Evolutionary conservation across 2,113 vertebrate species (phyloP), one percentile per base, ranked within the genome.

Genomic region (Corythornis cristatus): DNA sequence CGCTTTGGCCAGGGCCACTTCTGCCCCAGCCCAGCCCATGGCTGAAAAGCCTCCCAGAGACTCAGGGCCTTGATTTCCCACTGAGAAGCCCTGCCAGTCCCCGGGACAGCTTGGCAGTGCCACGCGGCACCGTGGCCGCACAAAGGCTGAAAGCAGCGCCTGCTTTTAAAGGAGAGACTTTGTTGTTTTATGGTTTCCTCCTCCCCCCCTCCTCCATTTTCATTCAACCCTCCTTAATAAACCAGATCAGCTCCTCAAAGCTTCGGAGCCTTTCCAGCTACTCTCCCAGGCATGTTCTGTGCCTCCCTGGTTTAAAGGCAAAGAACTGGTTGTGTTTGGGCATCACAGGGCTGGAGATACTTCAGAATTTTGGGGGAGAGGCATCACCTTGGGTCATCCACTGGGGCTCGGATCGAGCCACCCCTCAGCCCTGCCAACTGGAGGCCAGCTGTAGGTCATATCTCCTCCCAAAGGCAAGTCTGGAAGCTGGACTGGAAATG

Each of bases 71-170:
- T 60, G 61, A 23, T 87, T 90, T 93, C 84, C 86, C 46, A 1
- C 71, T 35, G 85, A 23, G 77, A 85, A 90, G 8, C 67, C 58
- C 67, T 86, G 86, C 31, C 60, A 35, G 57, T 86, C 89, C 85
- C 74, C 3, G 0, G 79, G 93, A 74, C 2, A 0, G 67, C 95
- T 94, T 80, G 88, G 97, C 95, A 93, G 90, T 1, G 6, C 5
- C 8, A 0, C 0, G 2, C 12, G 3, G 74, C 74, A 65, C 75
- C 7, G 64, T 4, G 15, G 80, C 88, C 48, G 25, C 11, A 89
- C 96, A 97, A 93, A 97, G 77, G 87, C 95, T 88, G 95, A 96
- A 91, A 95, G 86, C 89, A 11, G 79, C 51, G 76, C 84, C 90
- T 76, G 84, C 89, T 95, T 93, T 91, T 90, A 93, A 95, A 90